Base-by-base conservation (phyloP, 1,140 invertebrate genomes). In the Alviniconcha marisindica region DNA sequence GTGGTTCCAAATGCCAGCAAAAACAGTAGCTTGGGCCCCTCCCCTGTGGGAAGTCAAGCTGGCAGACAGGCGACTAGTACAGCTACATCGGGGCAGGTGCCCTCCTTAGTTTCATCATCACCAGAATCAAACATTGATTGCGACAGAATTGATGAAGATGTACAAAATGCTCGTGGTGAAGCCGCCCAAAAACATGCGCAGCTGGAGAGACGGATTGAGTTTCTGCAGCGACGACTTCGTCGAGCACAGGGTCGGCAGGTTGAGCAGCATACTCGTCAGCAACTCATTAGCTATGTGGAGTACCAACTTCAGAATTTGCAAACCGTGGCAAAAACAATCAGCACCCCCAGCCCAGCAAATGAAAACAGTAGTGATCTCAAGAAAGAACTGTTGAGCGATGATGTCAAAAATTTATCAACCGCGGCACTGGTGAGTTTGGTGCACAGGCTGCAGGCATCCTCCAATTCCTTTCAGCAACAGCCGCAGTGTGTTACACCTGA, bases 161-260 rank as follows among this genome's bases (percentile, higher is more conserved):
- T 79, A 79, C 21, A 81, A 78, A 48, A 77, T 73, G 18, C 56
- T 77, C 80, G 44, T 33, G 84, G 76, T 78, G 73, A 90, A 95
- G 78, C 96, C 97, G 87, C 94, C 94, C 81, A 83, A 69, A 90
- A 95, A 77, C 96, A 97, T 87, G 94, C 94, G 81, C 93, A 95
- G 63, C 93, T 96, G 38, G 95, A 96, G 86, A 93, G 95, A 36
- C 94, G 95, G 86, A 94, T 95, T 77, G 95, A 96, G 4, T 96
- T 96, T 90, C 91, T 97, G 77, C 87, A 96, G 85, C 94, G 96
- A 81, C 93, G 97, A 66, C 92, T 97, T 51, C 93, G 96, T 0
- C 96, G 97, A 89, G 91, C 97, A 14, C 96, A 97, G 91, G 94
- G 95, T 0, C 94, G 95, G 74, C 93, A 95, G 31, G 94, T 97